A percentile compares a stretch with the other conserved stretches of the same genome.
Evolutionary conservation across 2,888 invertebrate genomes (phyloP).

Genomic region (Diadegma fenestrale): DNA sequence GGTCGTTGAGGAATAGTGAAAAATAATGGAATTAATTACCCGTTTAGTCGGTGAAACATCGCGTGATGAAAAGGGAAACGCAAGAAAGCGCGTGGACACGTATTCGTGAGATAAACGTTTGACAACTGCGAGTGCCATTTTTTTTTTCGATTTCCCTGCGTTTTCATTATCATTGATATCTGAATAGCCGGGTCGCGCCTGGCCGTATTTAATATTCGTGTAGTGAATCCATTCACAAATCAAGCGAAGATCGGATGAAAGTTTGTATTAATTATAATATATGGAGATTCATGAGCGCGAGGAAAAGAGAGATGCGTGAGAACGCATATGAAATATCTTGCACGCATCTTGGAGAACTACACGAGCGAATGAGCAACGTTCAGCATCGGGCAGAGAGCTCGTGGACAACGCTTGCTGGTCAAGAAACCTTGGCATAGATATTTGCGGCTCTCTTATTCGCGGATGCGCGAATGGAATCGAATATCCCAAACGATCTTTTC

Average conservation of each 20-base stretch:
- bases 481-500: slow-evolving; percentile 54
- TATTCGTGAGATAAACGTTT: neutral
- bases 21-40: slow-evolving; percentile 1
- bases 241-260: neutral
- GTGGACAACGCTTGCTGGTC: slow-evolving; percentile 15
- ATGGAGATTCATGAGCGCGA: neutral
- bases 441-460: slow-evolving; percentile 45
- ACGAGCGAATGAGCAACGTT: slow-evolving; percentile 6
- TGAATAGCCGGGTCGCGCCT: neutral
- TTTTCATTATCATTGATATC: neutral
- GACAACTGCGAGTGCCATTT: neutral
- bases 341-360: neutral
- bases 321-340: slow-evolving; percentile 11
- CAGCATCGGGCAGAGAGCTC: slow-evolving; percentile 5
- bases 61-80: neutral
- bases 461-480: slow-evolving; percentile 54
- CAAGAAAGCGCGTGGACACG: neutral
- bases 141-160: neutral
- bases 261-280: neutral
- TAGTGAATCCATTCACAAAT: slow-evolving; percentile 35
- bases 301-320: slow-evolving; percentile 28
- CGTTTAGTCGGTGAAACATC: neutral
- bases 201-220: slow-evolving; percentile 25
- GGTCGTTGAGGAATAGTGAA: neutral
- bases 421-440: slow-evolving; percentile 68